Conservation (phyloP, 2,797 vertebrate species). For the Anolis apletophallus region DNA sequence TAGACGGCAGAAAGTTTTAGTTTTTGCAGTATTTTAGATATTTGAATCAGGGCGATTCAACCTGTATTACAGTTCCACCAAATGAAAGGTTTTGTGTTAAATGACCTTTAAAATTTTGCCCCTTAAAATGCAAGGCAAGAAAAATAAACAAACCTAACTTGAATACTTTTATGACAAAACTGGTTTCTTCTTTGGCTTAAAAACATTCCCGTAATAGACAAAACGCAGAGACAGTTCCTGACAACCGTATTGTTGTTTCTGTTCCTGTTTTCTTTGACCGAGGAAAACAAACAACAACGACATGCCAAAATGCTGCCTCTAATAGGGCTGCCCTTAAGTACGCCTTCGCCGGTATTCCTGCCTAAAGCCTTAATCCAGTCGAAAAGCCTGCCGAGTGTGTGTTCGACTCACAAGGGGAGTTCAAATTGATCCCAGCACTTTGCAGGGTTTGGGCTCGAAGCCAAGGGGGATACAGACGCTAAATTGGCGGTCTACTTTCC, state of each 20-base stretch:
- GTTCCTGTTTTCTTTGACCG: neutral
- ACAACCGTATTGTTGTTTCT: neutral
- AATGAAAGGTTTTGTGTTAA: conserved; percentile 27
- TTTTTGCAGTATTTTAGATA: too few species aligned
- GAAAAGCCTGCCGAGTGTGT: accelerated
- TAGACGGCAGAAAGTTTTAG: too few species aligned
- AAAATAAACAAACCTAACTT: neutral
- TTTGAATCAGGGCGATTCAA: too few species aligned
- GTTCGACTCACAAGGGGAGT: accelerated
- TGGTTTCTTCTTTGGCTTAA: conserved; percentile 27
- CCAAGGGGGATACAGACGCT: accelerated
- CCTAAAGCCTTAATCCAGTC: neutral
- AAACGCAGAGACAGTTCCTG: neutral
- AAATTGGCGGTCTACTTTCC: accelerated
- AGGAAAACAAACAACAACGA: neutral
- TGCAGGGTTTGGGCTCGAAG: neutral
- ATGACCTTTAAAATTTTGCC: conserved; percentile 12
- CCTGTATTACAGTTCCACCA: neutral
- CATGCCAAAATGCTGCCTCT: neutral
- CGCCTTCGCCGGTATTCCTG: conserved; percentile 23
- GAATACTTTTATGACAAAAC: neutral
- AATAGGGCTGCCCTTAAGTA: neutral
- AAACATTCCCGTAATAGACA: neutral
- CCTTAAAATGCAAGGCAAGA: neutral
- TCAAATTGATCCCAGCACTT: neutral